phyloP scores from a whole-genome alignment of 1,140 invertebrate genomes.

The Limonius californicus region DNA sequence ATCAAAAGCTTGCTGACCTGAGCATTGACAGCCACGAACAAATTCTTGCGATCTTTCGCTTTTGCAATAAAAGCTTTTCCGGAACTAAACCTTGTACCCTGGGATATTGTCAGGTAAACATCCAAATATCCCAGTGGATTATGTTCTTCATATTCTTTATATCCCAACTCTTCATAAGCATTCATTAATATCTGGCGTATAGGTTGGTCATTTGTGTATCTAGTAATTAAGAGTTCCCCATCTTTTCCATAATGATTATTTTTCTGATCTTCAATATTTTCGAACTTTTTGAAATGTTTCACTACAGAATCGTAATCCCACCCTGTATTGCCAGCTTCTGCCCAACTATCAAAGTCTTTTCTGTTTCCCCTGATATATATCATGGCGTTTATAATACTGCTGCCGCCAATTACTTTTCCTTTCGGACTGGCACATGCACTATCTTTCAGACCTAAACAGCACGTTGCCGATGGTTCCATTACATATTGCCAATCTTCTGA shows the following conservation, averaged over 20 bases:
- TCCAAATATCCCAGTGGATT: conserved; percentile 52
- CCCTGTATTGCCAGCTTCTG: conserved; percentile 26
- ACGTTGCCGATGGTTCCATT: conserved; percentile 75
- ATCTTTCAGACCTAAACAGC: conserved; percentile 59
- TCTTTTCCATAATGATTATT: conserved; percentile 47
- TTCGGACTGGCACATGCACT: conserved; percentile 32
- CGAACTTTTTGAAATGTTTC: conserved; percentile 43
- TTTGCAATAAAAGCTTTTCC: conserved; percentile 75
- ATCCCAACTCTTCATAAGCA: conserved; percentile 82
- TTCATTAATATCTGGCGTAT: conserved; percentile 73
- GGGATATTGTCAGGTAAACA: conserved; percentile 47
- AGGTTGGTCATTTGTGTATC: conserved; percentile 67
- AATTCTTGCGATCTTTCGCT: conserved; percentile 53
- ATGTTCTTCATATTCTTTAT: conserved; percentile 50
- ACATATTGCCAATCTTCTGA: conserved; percentile 80
- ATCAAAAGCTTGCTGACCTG: conserved; percentile 48
- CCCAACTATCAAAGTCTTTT: conserved; percentile 35
- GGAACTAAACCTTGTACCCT: conserved; percentile 65
- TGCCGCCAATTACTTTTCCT: conserved; percentile 55
- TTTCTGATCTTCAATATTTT: conserved; percentile 59
- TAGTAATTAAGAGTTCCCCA: conserved; percentile 73
- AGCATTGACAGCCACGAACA: conserved; percentile 53
- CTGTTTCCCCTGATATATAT: conserved; percentile 57
- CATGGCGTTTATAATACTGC: conserved; percentile 60
- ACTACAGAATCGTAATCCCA: conserved; percentile 33